Evolutionary conservation across 2,797 vertebrate genomes (phyloP), one percentile per base, ranked within the genome.

Genomic region (Takifugu ocellatus): DNA sequence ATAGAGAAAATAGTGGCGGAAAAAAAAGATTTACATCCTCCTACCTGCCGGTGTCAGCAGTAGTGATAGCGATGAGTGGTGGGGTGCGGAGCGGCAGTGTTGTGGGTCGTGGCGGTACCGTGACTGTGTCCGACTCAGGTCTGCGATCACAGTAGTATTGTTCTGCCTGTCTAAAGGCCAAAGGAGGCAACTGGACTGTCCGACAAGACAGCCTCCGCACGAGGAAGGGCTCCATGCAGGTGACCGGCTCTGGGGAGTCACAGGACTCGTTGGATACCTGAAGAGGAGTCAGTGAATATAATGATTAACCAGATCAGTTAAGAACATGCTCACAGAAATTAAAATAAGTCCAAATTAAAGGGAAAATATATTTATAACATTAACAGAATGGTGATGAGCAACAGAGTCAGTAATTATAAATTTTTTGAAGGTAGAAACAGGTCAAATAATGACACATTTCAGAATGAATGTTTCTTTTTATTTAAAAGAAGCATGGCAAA

Each of bases 21-120:
- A 10, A 33, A 57, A 6, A 33, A 6, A 52, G 17, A 8, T 25
- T 15, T 31, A 62, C n/a, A 26, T 21, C 1, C 0, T 68, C 79
- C 85, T 92, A 99, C 96, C 96, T 94, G 89, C 44, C 21, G n/a
- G 90, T 90, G 61, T 98, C 95, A 2, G 94, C 96, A 0, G 94
- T 90, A 3, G 95, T 98, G 83, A 99, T 96, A 66, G 95, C 95
- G 53, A 98, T 99, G 78, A 97, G 87, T 0, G 96, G 95, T 21
- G 93, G 93, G 21, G 89, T 89, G 77, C 92, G 94, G 63, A 99
- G 79, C 2, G 93, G 90, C 74, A 98, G 94, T 52, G 94, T 94
- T 0, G 87, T 96, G 2, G 96, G 95, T 51, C 96, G 89, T 0
- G 86, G 92, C 0, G 94, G 94, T 42, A 92, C 82, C 4, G 90